Base-by-base conservation (phyloP, 2,797 vertebrate species). In the Carapus acus region DNA sequence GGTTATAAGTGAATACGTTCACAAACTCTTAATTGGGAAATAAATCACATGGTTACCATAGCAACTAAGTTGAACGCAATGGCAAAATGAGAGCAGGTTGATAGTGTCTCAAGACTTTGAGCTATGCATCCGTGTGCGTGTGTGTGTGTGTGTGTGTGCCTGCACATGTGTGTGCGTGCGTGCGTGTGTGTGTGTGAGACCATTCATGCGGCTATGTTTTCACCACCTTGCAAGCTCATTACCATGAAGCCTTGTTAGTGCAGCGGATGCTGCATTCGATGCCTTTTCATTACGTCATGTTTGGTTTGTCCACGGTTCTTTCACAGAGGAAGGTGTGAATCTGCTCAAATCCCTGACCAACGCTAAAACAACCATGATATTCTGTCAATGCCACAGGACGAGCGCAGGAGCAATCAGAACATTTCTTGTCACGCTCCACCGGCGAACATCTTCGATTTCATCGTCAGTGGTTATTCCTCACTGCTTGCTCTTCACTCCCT, bases 21-120 rank as follows among this genome's bases (percentile, higher is more conserved):
- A 73, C 69, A 59, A 69, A 80, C 65, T 80, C 69, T 71, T 83
- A 84, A 84, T 83, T 84, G 73, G 74, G 55, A 80, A 80, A 83
- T 83, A 80, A 84, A 82, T 85, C 80, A 85, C 51, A 17, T 27
- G 1, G 71, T 84, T 71, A 45, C 78, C 60, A 58, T 74, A 24
- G 74, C 45, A 74, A 82, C 76, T 43, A 51, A 62, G 49, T 65
- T 80, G 67, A 66, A 69, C 24, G 47, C 71, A 61, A 69, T 67
- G 62, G 61, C 60, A 43, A 77, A 78, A 61, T 60, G 39, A 73
- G 70, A 69, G 61, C 50, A 46, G 33, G 58, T 54, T 69, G 62
- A 73, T 71, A 53, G 58, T 49, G 58, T 65, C 54, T 61, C 19
- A 22, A 65, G 31, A 47, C 46, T 18, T 21, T 13, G 50, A 60